phyloP scores from a whole-genome alignment of 2,888 invertebrate genomes.

The Stictocephala bisonia region DNA sequence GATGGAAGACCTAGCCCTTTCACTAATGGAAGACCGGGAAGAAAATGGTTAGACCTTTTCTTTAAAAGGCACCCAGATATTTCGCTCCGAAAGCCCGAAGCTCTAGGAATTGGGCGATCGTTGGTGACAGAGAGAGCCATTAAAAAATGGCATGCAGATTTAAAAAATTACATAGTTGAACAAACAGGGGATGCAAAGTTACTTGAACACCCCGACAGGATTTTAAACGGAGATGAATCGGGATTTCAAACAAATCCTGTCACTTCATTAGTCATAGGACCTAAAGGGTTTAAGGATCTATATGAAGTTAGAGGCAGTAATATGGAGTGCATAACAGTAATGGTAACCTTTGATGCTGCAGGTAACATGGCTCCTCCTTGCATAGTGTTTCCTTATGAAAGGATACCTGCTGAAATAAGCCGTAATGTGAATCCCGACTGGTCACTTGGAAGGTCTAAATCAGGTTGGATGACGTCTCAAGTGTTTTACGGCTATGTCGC shows the following conservation, averaged over 20 bases:
- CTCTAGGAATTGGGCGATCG: not conserved
- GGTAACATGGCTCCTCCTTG: slow-evolving; percentile 31
- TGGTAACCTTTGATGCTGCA: slow-evolving; percentile 27
- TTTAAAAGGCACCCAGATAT: slow-evolving; percentile 39
- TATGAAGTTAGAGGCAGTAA: slow-evolving; percentile 5
- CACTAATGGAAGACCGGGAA: slow-evolving; percentile 48
- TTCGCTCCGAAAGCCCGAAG: not conserved
- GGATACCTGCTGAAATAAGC: slow-evolving; percentile 29
- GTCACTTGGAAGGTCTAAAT: slow-evolving; percentile 15
- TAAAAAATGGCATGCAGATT: slow-evolving; percentile 6
- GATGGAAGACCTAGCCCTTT: slow-evolving; percentile 44
- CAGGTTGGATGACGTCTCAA: slow-evolving; percentile 21
- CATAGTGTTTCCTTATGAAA: slow-evolving; percentile 12
- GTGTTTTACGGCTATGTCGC: not conserved
- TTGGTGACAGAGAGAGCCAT: slow-evolving; percentile 1
- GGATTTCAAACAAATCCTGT: slow-evolving; percentile 38
- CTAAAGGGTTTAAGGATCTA: slow-evolving; percentile 25
- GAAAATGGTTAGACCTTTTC: slow-evolving; percentile 43
- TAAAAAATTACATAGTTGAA: not conserved
- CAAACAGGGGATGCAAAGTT: slow-evolving; percentile 11
- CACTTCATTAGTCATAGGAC: slow-evolving; percentile 19
- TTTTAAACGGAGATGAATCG: slow-evolving; percentile 26
- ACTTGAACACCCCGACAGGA: slow-evolving; percentile 25
- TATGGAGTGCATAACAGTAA: not conserved
- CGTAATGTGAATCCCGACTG: slow-evolving; percentile 28